A percentile compares a stretch with the other conserved stretches of the same genome.
Conservation (phyloP, 2,113 vertebrate genomes). For the Misgurnus mizolepis region DNA sequence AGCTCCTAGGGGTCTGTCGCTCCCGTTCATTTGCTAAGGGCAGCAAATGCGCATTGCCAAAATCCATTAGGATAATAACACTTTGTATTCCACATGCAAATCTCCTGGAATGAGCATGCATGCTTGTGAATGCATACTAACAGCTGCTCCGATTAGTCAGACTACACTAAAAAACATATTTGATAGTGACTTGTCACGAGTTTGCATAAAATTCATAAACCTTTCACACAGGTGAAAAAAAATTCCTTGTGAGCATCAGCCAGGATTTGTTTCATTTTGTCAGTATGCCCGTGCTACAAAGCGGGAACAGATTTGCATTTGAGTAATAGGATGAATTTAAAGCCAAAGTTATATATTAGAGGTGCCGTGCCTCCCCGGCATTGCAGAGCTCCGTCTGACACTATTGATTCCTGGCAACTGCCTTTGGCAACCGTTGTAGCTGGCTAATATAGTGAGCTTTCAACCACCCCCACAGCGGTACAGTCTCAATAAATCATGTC, state of each 20-base stretch:
- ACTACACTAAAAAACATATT: slow-evolving; percentile 8
- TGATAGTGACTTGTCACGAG: background rate
- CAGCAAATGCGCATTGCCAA: slow-evolving; percentile 9
- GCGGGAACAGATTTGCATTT: slow-evolving; percentile 31
- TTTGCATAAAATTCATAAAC: slow-evolving; percentile 30
- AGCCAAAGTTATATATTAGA: slow-evolving; percentile 47
- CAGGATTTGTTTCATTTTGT: slow-evolving; percentile 27
- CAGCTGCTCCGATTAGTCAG: background rate
- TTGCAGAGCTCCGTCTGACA: slow-evolving; percentile 54
- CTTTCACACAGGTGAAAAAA: background rate
- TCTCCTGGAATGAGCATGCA: background rate
- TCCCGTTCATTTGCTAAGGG: slow-evolving; percentile 5
- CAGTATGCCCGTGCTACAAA: background rate
- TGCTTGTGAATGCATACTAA: slow-evolving; percentile 35
- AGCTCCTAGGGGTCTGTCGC: background rate
- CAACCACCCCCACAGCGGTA: slow-evolving; percentile 58
- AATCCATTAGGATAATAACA: slow-evolving; percentile 35
- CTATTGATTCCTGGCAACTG: slow-evolving; percentile 73
- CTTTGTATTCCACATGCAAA: slow-evolving; percentile 21
- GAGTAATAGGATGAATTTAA: slow-evolving; percentile 43
- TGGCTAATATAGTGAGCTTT: slow-evolving; percentile 69
- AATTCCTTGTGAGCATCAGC: slow-evolving; percentile 14
- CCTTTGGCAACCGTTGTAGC: slow-evolving; percentile 64
- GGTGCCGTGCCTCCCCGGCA: slow-evolving; percentile 38
- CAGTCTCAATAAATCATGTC: slow-evolving; percentile 64